A percentile compares a stretch with the other conserved stretches of the same genome.
These are phyloP conservation scores for Phaonia tiefii DNA, from an alignment of 2,888 invertebrate species.

Conservation along the genomic window DNA sequence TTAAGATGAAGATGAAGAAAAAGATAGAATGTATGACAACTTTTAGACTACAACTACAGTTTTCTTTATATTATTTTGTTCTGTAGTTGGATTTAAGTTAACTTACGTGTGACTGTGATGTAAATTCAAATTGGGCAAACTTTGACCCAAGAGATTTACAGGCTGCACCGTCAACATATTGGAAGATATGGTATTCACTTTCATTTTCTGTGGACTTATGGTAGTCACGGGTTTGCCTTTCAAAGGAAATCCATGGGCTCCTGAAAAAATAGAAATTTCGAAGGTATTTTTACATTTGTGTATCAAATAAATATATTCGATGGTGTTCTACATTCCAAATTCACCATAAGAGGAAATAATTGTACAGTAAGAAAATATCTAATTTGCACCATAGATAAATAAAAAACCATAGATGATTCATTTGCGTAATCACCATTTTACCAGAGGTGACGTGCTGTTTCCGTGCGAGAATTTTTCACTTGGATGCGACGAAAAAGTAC, in stretches of 20 bases:
- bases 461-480: too few relatives aligned
- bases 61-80: background rate
- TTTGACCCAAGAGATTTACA: constrained; percentile 87
- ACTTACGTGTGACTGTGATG: constrained; percentile 79
- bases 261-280: constrained; percentile 10
- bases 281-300: too few relatives aligned
- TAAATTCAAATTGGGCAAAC: constrained; percentile 87
- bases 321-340: too few relatives aligned
- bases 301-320: too few relatives aligned
- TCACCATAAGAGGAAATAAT: too few relatives aligned
- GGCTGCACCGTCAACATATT: constrained; percentile 90
- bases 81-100: background rate
- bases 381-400: too few relatives aligned
- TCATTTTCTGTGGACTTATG: constrained; percentile 80
- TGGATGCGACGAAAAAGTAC: too few relatives aligned
- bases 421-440: too few relatives aligned
- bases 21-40: background rate
- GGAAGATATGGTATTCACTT: constrained; percentile 78
- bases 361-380: too few relatives aligned
- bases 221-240: constrained; percentile 75
- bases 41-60: background rate
- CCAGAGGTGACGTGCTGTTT: too few relatives aligned
- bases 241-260: constrained; percentile 70
- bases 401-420: too few relatives aligned
- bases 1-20: constrained; percentile 27